phyloP scores from a whole-genome alignment of 2,888 invertebrate genomes.

The Calameuta idolon region DNA sequence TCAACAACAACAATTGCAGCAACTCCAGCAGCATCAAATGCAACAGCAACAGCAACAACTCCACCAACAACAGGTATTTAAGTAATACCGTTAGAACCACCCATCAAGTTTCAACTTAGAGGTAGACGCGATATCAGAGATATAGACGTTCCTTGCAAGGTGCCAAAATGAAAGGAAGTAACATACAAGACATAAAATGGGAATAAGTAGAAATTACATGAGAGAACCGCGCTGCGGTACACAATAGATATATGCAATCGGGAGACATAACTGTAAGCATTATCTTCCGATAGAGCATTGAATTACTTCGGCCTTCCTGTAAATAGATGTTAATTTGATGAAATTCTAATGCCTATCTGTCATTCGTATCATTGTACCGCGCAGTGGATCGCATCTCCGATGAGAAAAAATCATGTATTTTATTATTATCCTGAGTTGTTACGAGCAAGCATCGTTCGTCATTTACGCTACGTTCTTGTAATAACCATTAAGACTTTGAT shows the following conservation, averaged over 20 bases:
- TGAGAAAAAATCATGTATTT: background rate
- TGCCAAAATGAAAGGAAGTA: conserved; percentile 4
- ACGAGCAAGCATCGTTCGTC: background rate
- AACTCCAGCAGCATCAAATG: conserved; percentile 69
- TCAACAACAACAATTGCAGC: conserved; percentile 71
- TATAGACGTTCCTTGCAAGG: conserved; percentile 7
- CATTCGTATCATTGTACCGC: conserved; percentile 4
- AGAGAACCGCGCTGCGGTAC: background rate
- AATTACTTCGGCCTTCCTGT: conserved; percentile 2
- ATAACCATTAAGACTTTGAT: conserved; percentile 10
- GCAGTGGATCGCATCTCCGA: background rate
- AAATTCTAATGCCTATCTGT: background rate
- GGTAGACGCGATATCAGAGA: conserved; percentile 40
- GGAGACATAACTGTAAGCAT: background rate
- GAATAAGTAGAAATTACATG: background rate
- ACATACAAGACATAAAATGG: background rate
- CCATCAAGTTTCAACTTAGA: conserved; percentile 20
- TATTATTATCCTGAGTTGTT: conserved; percentile 5
- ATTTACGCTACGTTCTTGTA: conserved; percentile 1
- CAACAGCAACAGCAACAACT: conserved; percentile 70
- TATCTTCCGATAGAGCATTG: background rate
- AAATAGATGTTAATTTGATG: conserved; percentile 11
- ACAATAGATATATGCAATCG: background rate
- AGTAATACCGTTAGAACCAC: conserved; percentile 47
- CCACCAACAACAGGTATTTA: conserved; percentile 72